These are phyloP conservation scores for Acomys russatus DNA, from an alignment of 2,797 vertebrate species.

Conservation along the genomic window DNA sequence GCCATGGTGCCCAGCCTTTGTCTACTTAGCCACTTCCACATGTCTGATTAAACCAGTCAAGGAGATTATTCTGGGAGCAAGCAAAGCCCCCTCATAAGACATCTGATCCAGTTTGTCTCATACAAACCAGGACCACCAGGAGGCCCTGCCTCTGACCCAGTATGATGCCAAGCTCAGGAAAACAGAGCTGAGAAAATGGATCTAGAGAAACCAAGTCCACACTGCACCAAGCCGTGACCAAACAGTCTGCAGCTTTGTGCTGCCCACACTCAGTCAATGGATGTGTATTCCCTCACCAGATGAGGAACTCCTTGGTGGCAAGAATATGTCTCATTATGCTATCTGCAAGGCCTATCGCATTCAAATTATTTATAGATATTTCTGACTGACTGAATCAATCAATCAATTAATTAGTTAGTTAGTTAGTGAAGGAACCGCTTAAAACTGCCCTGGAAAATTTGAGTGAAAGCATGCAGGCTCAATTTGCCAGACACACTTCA, in stretches of 20 bases:
- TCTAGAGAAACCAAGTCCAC: not conserved
- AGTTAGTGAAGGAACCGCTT: not conserved
- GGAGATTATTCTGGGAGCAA: not conserved
- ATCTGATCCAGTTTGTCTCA: no score
- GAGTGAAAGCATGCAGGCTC: not conserved
- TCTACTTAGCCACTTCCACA: no score
- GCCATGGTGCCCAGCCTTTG: not conserved
- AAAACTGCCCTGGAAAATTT: not conserved
- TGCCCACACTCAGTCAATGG: rapidly evolving
- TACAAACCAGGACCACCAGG: not conserved
- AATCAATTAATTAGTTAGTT: not conserved
- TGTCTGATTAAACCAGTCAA: not conserved
- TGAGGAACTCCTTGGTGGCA: not conserved
- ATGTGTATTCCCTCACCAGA: not conserved
- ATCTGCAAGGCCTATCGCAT: not conserved
- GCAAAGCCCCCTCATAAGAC: not conserved
- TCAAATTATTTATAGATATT: not conserved
- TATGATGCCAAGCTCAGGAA: not conserved
- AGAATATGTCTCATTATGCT: not conserved
- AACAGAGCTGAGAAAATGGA: not conserved
- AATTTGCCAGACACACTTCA: not conserved
- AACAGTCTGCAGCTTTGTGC: not conserved
- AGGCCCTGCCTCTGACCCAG: not conserved
- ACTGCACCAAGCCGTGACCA: no score
- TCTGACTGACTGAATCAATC: not conserved